Evolutionary conservation across 2,113 vertebrate genomes (phyloP).

Genomic region (Rhea pennata): DNA sequence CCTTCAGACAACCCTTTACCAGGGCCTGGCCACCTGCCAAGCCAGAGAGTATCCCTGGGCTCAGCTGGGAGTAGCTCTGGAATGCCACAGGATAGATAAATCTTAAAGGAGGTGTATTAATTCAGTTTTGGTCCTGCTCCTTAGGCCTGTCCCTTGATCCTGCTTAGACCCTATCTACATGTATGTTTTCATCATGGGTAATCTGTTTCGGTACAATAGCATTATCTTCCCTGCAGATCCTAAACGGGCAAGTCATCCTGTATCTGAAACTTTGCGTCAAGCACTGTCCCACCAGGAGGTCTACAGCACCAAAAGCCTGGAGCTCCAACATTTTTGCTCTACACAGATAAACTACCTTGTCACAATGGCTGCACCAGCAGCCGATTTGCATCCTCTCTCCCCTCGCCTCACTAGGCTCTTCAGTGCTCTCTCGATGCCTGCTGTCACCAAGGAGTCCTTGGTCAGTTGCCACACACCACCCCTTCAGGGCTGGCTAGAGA

Average conservation of each 20-base stretch:
- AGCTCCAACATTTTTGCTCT: conserved; percentile 69
- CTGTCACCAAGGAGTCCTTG: conserved; percentile 65
- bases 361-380: conserved; percentile 60
- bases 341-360: conserved; percentile 69
- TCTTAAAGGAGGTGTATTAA: too few species aligned
- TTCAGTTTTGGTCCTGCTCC: too few species aligned
- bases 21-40: too few species aligned
- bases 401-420: conserved; percentile 83
- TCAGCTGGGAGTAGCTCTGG: too few species aligned
- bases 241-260: conserved; percentile 67
- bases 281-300: conserved; percentile 76
- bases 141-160: too few species aligned
- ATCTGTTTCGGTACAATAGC: too few species aligned
- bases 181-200: too few species aligned
- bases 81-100: too few species aligned
- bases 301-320: conserved; percentile 45
- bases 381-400: conserved; percentile 60
- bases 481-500: conserved; percentile 80
- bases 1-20: too few species aligned
- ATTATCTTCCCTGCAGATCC: conserved; percentile 65
- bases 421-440: conserved; percentile 78
- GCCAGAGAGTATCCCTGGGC: too few species aligned
- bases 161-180: too few species aligned
- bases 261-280: conserved; percentile 83
- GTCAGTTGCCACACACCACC: conserved; percentile 74